Base-by-base conservation (phyloP, 2,797 vertebrate genomes). In the Poeciliopsis turneri region DNA sequence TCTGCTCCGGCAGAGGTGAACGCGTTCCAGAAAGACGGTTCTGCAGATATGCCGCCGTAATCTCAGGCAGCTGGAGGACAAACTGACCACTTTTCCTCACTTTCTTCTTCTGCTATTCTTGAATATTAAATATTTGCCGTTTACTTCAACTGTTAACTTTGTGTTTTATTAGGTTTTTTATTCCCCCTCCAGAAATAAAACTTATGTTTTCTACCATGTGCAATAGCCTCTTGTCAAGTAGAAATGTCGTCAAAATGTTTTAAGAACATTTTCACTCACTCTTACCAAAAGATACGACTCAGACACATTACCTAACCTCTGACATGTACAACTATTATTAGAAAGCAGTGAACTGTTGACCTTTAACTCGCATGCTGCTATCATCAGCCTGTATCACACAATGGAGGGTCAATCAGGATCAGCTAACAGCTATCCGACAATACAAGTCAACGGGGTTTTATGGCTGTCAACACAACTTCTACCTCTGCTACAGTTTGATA, bases 401-500 rank as follows among this genome's bases (percentile, higher is more conserved):
- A 90, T 88, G 80, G 69, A 53, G 79, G 88, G 87, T 88, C 87
- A 87, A 68, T 74, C 55, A 13, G 74, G 78, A 84, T 87, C 79
- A 85, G 80, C 83, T 71, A 71, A 77, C 74, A 6, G 43, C 84
- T 70, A 49, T 76, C 74, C 59, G 18, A 93, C 91, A 93, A 93
- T 90, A 76, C 75, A 20, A 84, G 84, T 82, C 84, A 83, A 20
- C 28, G 0, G 46, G 75, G 88, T 85, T 85, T 84, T 80, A 84
- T 68, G 85, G 78, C 87, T 76, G 69, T 72, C 20, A 33, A 61
- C 30, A 25, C 15, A 18, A 25, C 55, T 78, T 78, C 76, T 23
- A 68, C 75, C 47, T 3, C 47, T 90, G 89, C 90, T 90, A 88
- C 78, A 18, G 15, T 76, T 82, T 90, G 90, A 91, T 86, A 76